Evolutionary conservation across 2,888 invertebrate genomes (phyloP).

Genomic region (Apamea anceps): DNA sequence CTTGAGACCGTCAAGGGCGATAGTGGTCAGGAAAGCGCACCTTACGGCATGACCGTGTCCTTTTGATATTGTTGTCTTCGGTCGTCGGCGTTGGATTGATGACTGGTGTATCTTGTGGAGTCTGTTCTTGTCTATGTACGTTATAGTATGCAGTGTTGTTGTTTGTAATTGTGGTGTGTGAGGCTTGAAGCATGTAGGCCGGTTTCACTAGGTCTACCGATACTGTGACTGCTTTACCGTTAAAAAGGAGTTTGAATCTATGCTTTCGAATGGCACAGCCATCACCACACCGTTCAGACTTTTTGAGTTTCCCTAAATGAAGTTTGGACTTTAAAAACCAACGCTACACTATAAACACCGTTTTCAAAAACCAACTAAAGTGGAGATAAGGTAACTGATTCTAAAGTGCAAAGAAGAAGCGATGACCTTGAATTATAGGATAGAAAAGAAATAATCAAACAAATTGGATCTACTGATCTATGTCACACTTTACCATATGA

Average conservation of each 20-base stretch:
- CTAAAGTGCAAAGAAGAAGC: background rate
- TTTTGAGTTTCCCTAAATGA: too few species aligned
- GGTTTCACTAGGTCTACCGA: too few species aligned
- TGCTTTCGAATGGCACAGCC: too few species aligned
- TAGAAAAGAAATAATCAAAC: background rate
- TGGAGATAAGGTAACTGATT: background rate
- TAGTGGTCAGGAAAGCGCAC: too few species aligned
- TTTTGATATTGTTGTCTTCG: background rate
- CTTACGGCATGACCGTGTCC: too few species aligned
- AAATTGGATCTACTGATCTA: background rate
- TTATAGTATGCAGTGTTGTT: background rate
- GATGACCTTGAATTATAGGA: background rate
- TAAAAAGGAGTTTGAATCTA: too few species aligned
- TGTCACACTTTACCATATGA: background rate
- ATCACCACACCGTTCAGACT: too few species aligned
- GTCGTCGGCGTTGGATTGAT: background rate
- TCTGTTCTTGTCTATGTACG: background rate
- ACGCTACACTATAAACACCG: background rate
- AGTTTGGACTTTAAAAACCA: too few species aligned
- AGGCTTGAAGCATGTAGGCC: background rate
- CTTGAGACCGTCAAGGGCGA: too few species aligned
- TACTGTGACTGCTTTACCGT: too few species aligned
- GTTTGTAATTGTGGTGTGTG: background rate
- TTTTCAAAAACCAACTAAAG: background rate
- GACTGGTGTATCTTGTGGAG: background rate